A percentile compares a stretch with the other conserved stretches of the same genome.
Conservation (phyloP, 2,797 vertebrate species). For the Eutrigla gurnardus region DNA sequence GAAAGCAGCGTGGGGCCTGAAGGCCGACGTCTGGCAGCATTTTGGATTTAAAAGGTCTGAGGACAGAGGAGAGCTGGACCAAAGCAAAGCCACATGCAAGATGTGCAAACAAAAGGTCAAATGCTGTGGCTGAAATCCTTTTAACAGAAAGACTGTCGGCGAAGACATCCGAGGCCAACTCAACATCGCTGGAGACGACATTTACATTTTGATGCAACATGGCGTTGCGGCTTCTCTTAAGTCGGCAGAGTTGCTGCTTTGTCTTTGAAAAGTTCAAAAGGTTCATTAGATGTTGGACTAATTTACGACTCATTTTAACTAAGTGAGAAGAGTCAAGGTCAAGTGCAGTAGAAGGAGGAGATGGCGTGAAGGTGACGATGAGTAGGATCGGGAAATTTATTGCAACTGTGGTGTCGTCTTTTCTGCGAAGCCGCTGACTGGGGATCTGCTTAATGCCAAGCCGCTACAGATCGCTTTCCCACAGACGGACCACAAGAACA, state of each 20-base stretch:
- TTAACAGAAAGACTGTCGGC: too few species aligned
- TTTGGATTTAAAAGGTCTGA: too few species aligned
- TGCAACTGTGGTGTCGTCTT: background rate
- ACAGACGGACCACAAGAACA: conserved; percentile 31
- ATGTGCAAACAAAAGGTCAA: too few species aligned
- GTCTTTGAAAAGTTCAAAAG: conserved; percentile 5
- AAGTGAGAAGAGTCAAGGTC: conserved; percentile 30
- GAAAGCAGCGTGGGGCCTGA: too few species aligned
- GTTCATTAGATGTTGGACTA: background rate
- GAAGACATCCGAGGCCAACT: too few species aligned
- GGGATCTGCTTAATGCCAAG: conserved; percentile 34
- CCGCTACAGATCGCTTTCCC: conserved; percentile 13
- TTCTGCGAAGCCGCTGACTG: conserved; percentile 23
- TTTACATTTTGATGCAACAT: too few species aligned
- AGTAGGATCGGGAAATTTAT: conserved; percentile 9
- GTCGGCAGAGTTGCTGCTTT: background rate
- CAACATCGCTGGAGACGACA: too few species aligned
- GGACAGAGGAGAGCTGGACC: too few species aligned
- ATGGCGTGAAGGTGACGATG: conserved; percentile 7
- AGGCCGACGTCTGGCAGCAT: too few species aligned
- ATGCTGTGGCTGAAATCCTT: too few species aligned
- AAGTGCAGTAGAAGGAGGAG: conserved; percentile 18
- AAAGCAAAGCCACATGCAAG: too few species aligned
- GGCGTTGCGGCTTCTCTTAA: background rate
- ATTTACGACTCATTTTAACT: conserved; percentile 3